phyloP scores from a whole-genome alignment of 64 coral and sea anemone genomes.

The Pachyseris speciosa region DNA sequence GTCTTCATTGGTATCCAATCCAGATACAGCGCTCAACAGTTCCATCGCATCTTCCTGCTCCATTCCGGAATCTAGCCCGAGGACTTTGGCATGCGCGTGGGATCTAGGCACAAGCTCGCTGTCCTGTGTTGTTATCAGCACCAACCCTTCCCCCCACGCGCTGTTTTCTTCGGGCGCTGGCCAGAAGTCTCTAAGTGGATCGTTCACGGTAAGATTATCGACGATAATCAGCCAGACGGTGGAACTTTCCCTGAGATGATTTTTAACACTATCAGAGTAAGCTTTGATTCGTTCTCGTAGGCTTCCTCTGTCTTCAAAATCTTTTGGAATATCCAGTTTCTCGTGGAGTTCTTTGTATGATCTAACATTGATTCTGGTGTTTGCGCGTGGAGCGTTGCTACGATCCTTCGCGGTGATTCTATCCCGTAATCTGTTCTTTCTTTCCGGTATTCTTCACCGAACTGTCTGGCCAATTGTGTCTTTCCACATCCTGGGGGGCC shows the following conservation, averaged over 20 bases:
- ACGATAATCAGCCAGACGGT: constrained; percentile 77
- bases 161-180: constrained; percentile 58
- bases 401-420: constrained; percentile 9
- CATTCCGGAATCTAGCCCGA: constrained; percentile 73
- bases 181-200: constrained; percentile 84
- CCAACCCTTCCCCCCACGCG: constrained; percentile 73
- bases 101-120: constrained; percentile 74
- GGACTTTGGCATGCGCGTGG: constrained; percentile 55
- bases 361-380: constrained; percentile 61
- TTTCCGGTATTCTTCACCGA: constrained; percentile 49
- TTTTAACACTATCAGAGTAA: constrained; percentile 56
- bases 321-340: constrained; percentile 20
- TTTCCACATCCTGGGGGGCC: constrained; percentile 92
- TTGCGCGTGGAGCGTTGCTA: constrained; percentile 75
- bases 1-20: constrained; percentile 49
- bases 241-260: constrained; percentile 10
- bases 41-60: constrained; percentile 68
- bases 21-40: constrained; percentile 58
- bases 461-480: constrained; percentile 79
- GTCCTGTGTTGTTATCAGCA: constrained; percentile 88
- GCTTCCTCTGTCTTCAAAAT: background rate
- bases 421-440: background rate
- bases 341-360: constrained; percentile 70
- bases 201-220: constrained; percentile 76
- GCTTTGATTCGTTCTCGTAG: constrained; percentile 41